phyloP scores from a whole-genome alignment of 2,888 invertebrate species.

The Lithosia quadra region DNA sequence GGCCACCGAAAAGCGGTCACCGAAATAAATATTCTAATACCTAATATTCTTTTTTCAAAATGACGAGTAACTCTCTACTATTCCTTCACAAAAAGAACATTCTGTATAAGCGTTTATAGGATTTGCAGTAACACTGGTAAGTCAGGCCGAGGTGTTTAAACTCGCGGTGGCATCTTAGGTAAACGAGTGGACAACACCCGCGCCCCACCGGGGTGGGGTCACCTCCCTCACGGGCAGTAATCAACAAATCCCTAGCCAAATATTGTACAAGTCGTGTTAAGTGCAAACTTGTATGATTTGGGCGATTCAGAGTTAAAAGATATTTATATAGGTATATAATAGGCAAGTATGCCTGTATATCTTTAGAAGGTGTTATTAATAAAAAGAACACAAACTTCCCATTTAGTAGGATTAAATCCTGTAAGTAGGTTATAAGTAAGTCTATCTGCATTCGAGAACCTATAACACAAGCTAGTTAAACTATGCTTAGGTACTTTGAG shows the following conservation, averaged over 20 bases:
- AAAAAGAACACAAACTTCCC: too few species aligned
- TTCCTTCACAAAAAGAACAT: slow-evolving; percentile 32
- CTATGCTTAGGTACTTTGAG: too few species aligned
- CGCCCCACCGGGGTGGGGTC: slow-evolving; percentile 6
- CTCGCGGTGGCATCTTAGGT: slow-evolving; percentile 69
- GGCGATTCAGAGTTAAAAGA: neutral
- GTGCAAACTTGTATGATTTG: slow-evolving; percentile 27
- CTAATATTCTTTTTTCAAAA: neutral
- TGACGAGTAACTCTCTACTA: too few species aligned
- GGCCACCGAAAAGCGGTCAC: too few species aligned
- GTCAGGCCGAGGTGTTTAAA: slow-evolving; percentile 76
- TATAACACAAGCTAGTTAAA: too few species aligned
- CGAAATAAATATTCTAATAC: too few species aligned
- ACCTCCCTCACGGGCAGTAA: slow-evolving; percentile 52
- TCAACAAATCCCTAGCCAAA: slow-evolving; percentile 62
- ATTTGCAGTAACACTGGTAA: slow-evolving; percentile 58
- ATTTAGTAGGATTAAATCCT: too few species aligned
- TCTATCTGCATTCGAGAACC: too few species aligned
- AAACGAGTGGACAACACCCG: slow-evolving; percentile 69
- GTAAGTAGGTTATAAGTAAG: too few species aligned
- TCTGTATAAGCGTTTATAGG: slow-evolving; percentile 54
- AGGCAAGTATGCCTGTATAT: too few species aligned
- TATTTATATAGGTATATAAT: neutral
- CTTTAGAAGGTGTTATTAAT: too few species aligned
- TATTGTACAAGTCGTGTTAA: slow-evolving; percentile 42